Conservation (phyloP, 2,797 vertebrate species). For the Cryptoprocta ferox region DNA sequence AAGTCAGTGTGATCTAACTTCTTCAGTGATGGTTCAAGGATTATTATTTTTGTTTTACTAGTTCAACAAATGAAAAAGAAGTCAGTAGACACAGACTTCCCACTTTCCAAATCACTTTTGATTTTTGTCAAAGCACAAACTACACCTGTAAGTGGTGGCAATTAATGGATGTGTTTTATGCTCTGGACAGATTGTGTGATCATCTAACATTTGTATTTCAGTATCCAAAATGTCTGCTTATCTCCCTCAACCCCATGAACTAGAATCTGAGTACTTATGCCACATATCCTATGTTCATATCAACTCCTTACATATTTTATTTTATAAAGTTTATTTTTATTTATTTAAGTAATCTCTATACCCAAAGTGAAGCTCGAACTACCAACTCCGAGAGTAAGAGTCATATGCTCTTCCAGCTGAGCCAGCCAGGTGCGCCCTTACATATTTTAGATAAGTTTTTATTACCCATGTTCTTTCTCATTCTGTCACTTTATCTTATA, state of each 20-base stretch:
- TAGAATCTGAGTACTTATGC: background rate
- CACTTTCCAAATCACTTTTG: background rate
- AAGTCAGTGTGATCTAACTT: background rate
- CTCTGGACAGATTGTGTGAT: background rate
- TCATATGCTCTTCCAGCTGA: background rate
- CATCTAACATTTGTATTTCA: background rate
- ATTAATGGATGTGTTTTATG: background rate
- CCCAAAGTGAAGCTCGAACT: background rate
- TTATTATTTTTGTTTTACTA: background rate
- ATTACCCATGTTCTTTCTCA: background rate
- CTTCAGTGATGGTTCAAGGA: background rate
- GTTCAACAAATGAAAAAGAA: background rate
- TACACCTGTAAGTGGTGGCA: background rate
- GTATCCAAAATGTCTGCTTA: background rate
- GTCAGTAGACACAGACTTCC: background rate
- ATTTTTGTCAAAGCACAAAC: slow-evolving; percentile 9
- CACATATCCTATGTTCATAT: background rate
- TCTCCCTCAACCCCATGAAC: background rate
- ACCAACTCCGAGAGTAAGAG: background rate
- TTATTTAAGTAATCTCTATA: background rate
- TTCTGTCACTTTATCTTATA: background rate
- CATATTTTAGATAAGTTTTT: background rate
- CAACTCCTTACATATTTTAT: background rate
- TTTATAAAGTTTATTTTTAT: background rate
- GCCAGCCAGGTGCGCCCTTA: background rate